These are phyloP conservation scores for Polyodon spathula DNA, from an alignment of 2,113 vertebrate genomes.

Conservation along the genomic window DNA sequence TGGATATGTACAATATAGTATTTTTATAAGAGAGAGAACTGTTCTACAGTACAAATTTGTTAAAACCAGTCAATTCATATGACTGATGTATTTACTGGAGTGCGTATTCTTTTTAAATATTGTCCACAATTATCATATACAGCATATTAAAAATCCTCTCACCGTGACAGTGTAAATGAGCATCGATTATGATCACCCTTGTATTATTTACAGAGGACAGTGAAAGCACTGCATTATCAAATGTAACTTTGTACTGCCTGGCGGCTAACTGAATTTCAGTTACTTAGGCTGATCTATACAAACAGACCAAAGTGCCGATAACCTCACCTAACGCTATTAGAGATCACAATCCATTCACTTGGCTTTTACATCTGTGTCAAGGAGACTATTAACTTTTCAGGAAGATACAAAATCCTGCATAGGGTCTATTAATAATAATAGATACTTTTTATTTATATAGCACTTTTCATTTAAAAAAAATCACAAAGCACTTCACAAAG, in stretches of 20 bases:
- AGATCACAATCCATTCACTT: slow-evolving; percentile 11
- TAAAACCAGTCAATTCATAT: no score
- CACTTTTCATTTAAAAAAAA: no score
- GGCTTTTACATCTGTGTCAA: slow-evolving; percentile 6
- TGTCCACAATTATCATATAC: no score
- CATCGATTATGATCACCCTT: not conserved
- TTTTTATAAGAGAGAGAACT: no score
- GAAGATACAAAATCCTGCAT: slow-evolving; percentile 5
- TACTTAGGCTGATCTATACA: slow-evolving; percentile 5
- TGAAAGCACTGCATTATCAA: not conserved
- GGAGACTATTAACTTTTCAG: slow-evolving; percentile 5
- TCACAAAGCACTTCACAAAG: no score
- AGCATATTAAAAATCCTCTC: no score
- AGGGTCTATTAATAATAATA: not conserved
- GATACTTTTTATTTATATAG: no score
- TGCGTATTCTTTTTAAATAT: no score
- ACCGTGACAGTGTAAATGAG: no score
- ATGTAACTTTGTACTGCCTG: not conserved
- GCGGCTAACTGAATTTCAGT: slow-evolving; percentile 7
- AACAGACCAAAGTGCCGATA: slow-evolving; percentile 3
- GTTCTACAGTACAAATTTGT: no score
- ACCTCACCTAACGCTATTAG: slow-evolving; percentile 1
- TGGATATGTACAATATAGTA: not conserved
- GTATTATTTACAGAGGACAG: not conserved
- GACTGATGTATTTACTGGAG: no score